These are phyloP conservation scores for Lepus americanus DNA, from an alignment of 2,113 vertebrate genomes.

Conservation along the genomic window DNA sequence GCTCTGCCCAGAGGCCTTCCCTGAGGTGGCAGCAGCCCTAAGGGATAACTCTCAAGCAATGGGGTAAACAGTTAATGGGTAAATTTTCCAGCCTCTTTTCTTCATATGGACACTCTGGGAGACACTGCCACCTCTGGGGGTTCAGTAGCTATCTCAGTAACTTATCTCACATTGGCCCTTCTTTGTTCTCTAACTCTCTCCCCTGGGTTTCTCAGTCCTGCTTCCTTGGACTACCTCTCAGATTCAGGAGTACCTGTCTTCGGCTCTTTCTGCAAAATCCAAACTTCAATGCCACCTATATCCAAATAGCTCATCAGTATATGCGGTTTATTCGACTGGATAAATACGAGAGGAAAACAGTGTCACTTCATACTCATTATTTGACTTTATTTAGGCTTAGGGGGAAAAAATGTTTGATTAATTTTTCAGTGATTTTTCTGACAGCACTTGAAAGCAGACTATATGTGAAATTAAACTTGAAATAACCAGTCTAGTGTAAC, in stretches of 20 bases:
- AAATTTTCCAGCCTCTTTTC: not conserved
- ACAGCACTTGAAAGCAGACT: conserved; percentile 55
- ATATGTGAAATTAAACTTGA: not conserved
- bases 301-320: conserved; percentile 6
- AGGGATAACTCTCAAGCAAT: not conserved
- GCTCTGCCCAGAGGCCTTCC: not conserved
- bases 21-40: not conserved
- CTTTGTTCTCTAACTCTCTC: not conserved
- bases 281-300: not conserved
- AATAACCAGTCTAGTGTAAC: conserved; percentile 15
- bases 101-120: not conserved
- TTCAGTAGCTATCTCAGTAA: not conserved
- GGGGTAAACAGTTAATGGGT: too few species aligned
- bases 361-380: not conserved
- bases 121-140: not conserved
- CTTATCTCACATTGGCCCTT: not conserved
- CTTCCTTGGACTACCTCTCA: not conserved
- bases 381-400: conserved; percentile 18
- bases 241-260: not conserved
- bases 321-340: conserved; percentile 12
- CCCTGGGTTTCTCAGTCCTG: not conserved
- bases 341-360: not conserved
- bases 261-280: not conserved
- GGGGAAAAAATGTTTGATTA: not conserved
- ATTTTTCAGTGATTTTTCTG: conserved; percentile 63